Percentiles rank a stretch among this genome's conserved stretches.
Conservation (phyloP, 2,888 invertebrate genomes). For the Rotaria sp. region DNA sequence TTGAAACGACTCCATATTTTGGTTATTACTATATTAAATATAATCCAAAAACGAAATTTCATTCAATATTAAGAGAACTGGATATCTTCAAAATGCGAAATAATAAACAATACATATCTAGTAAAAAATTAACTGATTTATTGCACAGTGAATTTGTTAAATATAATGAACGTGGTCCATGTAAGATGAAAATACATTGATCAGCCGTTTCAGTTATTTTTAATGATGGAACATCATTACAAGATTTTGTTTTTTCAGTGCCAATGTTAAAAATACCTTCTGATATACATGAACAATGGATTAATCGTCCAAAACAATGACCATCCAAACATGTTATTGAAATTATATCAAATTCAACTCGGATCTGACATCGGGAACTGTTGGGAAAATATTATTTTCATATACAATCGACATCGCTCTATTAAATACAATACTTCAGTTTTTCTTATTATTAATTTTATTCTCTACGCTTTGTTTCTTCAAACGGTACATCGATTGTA, state of each 20-base stretch:
- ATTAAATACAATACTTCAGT: background rate
- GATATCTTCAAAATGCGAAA: background rate
- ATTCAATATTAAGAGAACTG: background rate
- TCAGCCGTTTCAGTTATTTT: background rate
- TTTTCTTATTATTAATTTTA: too few relatives aligned
- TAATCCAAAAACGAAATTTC: too few relatives aligned
- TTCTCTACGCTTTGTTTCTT: too few relatives aligned
- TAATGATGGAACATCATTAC: background rate
- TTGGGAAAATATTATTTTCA: background rate
- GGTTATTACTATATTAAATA: too few relatives aligned
- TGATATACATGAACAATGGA: background rate
- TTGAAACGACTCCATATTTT: too few relatives aligned
- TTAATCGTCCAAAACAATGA: background rate
- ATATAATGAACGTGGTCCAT: background rate
- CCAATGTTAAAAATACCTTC: background rate
- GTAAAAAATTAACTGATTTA: background rate
- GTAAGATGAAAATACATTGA: background rate
- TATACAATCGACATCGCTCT: too few relatives aligned
- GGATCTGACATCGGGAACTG: background rate
- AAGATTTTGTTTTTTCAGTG: background rate
- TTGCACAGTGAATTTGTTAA: background rate
- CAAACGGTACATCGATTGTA: too few relatives aligned
- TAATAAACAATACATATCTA: slow-evolving; percentile 7
- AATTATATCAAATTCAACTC: background rate
- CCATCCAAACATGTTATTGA: background rate